Conservation (phyloP, 2,797 vertebrate genomes). For the Prunella strophiata region DNA sequence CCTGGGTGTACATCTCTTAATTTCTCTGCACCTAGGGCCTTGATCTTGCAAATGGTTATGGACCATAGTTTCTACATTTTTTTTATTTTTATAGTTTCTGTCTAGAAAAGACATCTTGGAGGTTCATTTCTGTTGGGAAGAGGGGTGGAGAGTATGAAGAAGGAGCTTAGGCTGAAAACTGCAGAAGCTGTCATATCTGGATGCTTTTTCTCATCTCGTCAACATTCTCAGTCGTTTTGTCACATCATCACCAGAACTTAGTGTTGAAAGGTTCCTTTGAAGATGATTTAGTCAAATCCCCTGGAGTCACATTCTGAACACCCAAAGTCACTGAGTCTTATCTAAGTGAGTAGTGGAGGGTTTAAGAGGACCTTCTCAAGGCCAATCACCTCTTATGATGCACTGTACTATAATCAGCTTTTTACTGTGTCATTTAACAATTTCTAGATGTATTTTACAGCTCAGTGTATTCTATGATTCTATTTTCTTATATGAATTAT, state of each 20-base stretch:
- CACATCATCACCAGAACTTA: background rate
- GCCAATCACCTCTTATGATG: background rate
- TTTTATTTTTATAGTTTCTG: background rate
- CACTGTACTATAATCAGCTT: background rate
- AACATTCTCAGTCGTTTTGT: background rate
- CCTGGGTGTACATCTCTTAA: background rate
- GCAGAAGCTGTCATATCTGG: background rate
- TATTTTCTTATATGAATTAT: conserved; percentile 5
- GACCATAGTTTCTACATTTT: background rate
- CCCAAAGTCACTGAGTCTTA: background rate
- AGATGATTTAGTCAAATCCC: background rate
- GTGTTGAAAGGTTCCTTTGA: background rate
- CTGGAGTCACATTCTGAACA: background rate
- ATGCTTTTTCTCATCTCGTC: background rate
- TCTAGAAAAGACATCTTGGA: background rate
- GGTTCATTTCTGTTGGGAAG: background rate
- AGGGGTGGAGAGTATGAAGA: background rate
- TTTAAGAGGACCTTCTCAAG: background rate
- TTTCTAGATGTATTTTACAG: background rate
- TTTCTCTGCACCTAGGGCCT: background rate
- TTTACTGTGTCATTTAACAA: background rate
- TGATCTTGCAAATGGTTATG: background rate
- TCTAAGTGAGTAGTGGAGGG: background rate
- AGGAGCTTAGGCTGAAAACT: background rate
- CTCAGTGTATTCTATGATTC: background rate